Percentiles rank a stretch among this genome's conserved stretches.
These are phyloP conservation scores for Sialia sialis DNA, from an alignment of 2,113 vertebrate species.

Conservation along the genomic window DNA sequence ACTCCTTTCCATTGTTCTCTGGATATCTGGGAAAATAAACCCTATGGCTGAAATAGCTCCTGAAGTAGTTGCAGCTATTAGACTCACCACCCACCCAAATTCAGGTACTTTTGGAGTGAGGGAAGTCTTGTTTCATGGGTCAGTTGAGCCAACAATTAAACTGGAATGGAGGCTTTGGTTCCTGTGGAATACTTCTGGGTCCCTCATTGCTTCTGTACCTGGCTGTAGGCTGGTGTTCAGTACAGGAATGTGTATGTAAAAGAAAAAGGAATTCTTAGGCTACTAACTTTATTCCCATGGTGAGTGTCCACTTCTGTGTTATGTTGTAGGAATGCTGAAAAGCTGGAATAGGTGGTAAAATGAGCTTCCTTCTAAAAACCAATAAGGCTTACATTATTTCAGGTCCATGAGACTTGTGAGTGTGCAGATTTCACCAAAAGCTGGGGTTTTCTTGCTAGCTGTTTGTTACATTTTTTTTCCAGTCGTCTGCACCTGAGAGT, in stretches of 20 bases:
- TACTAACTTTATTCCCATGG: not conserved
- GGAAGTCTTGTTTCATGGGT: not conserved
- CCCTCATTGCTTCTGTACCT: fast-evolving
- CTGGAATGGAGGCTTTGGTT: not conserved
- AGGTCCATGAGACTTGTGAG: not conserved
- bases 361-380: not conserved
- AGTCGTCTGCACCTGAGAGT: not conserved
- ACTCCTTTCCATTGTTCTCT: not conserved
- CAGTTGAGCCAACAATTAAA: not conserved
- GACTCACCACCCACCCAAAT: not conserved
- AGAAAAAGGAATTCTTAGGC: not conserved
- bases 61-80: not conserved
- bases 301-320: not conserved
- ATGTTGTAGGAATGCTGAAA: not conserved
- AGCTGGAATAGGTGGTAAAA: not conserved
- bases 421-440: not conserved
- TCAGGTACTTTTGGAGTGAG: not conserved
- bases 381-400: not conserved
- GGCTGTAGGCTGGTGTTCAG: not conserved
- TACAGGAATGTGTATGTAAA: not conserved
- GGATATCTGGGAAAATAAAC: not conserved
- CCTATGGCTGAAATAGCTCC: not conserved
- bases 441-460: not conserved
- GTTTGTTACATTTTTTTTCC: not conserved
- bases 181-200: not conserved